Evolutionary conservation across 2,113 vertebrate genomes (phyloP).

Genomic region (Sceloporus undulatus): DNA sequence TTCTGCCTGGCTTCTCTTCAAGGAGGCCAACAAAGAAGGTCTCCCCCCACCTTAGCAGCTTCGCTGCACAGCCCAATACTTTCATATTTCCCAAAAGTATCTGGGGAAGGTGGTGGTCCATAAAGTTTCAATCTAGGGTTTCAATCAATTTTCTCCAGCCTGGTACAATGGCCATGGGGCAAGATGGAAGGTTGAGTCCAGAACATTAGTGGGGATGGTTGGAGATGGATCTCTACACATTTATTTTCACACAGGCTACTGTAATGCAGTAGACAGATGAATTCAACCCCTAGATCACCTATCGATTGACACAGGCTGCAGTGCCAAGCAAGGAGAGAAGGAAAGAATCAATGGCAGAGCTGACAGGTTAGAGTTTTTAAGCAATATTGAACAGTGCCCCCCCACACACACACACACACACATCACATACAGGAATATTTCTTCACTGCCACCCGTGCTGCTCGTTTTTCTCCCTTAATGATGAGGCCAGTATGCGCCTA

Average conservation of each 20-base stretch:
- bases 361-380: not conserved
- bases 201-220: too few relatives aligned
- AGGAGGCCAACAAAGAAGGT: too few relatives aligned
- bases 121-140: too few relatives aligned
- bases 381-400: not conserved
- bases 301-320: too few relatives aligned
- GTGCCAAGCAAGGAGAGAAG: not conserved
- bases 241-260: not conserved
- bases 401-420: not conserved
- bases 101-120: too few relatives aligned
- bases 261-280: not conserved
- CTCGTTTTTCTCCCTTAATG: slow-evolving; percentile 2
- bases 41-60: too few relatives aligned
- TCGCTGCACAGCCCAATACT: too few relatives aligned
- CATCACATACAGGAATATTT: slow-evolving; percentile 1
- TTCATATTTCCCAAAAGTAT: too few relatives aligned
- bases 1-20: too few relatives aligned
- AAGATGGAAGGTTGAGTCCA: too few relatives aligned
- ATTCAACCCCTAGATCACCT: not conserved
- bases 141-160: too few relatives aligned
- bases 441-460: not conserved
- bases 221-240: not conserved
- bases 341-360: not conserved
- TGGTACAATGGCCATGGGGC: too few relatives aligned
- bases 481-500: not conserved